phyloP scores from a whole-genome alignment of 1,140 invertebrate genomes.

The Drosophila punjabiensis region DNA sequence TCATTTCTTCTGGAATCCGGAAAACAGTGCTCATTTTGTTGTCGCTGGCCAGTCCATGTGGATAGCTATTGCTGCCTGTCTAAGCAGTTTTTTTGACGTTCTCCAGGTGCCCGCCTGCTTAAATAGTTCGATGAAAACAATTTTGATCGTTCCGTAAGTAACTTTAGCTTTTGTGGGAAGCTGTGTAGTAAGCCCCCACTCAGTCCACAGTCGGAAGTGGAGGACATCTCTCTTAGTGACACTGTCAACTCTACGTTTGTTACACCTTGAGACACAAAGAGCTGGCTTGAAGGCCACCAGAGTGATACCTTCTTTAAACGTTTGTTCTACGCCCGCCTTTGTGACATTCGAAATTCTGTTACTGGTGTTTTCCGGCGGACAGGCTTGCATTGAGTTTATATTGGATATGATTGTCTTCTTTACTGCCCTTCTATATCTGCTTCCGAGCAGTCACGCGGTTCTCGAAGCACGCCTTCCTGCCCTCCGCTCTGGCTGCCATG shows the following conservation, averaged over 20 bases:
- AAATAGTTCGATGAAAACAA: conserved; percentile 70
- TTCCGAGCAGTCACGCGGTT: conserved; percentile 96
- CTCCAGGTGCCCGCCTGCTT: conserved; percentile 86
- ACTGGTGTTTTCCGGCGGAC: conserved; percentile 95
- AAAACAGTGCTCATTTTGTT: conserved; percentile 86
- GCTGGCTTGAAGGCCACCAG: conserved; percentile 36
- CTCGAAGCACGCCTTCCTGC: conserved; percentile 97
- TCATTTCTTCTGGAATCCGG: conserved; percentile 87
- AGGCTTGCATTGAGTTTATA: conserved; percentile 96
- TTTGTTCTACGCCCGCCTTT: conserved; percentile 78
- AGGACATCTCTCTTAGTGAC: conserved; percentile 78
- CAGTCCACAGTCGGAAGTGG: conserved; percentile 63
- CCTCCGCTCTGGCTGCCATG: conserved; percentile 95
- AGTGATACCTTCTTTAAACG: conserved; percentile 79
- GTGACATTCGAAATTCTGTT: conserved; percentile 95
- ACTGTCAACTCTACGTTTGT: conserved; percentile 73
- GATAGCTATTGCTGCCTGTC: conserved; percentile 87
- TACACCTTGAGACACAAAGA: conserved; percentile 52
- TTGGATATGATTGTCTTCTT: conserved; percentile 98
- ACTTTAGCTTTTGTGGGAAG: conserved; percentile 61
- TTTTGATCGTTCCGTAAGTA: conserved; percentile 70
- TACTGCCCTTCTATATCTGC: conserved; percentile 97
- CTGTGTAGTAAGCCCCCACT: conserved; percentile 34
- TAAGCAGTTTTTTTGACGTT: conserved; percentile 87
- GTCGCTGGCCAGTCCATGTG: conserved; percentile 87